Base-by-base conservation (phyloP, 2,888 invertebrate species). In the Thymelicus lineola region DNA sequence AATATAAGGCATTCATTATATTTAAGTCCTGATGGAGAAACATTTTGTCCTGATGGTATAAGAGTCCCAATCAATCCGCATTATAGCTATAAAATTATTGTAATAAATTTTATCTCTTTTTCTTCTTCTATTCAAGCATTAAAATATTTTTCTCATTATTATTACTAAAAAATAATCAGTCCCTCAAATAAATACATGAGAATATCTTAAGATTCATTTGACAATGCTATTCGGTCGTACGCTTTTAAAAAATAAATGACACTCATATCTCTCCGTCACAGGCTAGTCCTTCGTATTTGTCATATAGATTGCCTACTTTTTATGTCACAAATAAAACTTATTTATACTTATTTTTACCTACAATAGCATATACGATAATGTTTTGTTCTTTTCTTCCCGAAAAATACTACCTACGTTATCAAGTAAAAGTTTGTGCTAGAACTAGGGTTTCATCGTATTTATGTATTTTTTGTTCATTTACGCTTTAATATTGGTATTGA, bases 271-370 rank as follows among this genome's bases (percentile, higher is more conserved):
- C 68, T 79, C 79, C 82, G 84, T 85, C 86, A 80, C 76, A 79
- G 79, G 79, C 55, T 87, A 79, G 87, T 79, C 88, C 87, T 85
- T 82, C 82, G 82, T 81, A 89, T 89, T 89, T 87, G 82, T 89
- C 88, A 89, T 86, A 87, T 84, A 88, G 87, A 89, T 89, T 88
- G 84, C 86, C 84, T 83, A 84, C 86, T 88, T 89, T 89, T 88
- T 88, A 82, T 84, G 83, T 83, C 83, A 80, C 80, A 79, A 65
- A 59, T 50, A 65, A 79, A 79, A 81, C 76, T 75, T 78, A 81
- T 81, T 86, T 86, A 82, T 80, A 84, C 28, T 75, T 78, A 81
- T 81, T 86, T 86, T 82, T 80, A 84, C 28, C 3, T 3, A 28
- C 28, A 28, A 28, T 28, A 5, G 5, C 28, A 3, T 20, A 20